Percentiles rank a stretch among this genome's conserved stretches.
Evolutionary conservation across 2,113 vertebrate genomes (phyloP).

Genomic region (Agapornis roseicollis): DNA sequence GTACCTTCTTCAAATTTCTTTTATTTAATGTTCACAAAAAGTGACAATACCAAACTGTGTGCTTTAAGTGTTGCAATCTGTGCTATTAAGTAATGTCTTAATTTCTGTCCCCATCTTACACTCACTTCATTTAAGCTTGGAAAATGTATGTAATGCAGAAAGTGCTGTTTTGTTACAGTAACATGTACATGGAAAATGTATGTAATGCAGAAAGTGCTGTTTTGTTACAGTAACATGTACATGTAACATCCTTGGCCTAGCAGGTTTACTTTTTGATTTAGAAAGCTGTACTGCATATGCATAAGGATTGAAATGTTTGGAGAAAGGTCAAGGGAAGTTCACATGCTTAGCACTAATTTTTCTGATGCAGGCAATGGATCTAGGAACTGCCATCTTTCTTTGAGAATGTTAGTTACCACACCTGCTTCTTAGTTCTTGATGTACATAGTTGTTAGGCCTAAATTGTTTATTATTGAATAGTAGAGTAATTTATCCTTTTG

Average conservation of each 20-base stretch:
- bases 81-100: neutral
- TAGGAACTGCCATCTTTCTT: neutral
- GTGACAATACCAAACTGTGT: neutral
- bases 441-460: neutral
- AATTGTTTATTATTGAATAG: neutral
- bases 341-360: neutral
- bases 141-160: neutral
- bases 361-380: neutral
- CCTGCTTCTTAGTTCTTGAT: neutral
- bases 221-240: neutral
- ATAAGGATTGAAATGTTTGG: neutral
- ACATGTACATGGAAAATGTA: neutral
- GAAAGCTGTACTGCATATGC: neutral
- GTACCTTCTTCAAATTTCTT: neutral
- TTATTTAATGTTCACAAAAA: neutral
- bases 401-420: neutral
- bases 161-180: neutral
- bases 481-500: neutral
- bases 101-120: neutral
- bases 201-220: neutral
- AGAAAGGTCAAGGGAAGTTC: neutral
- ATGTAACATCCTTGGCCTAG: neutral
- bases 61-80: neutral
- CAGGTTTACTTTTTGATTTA: neutral
- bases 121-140: neutral